Conservation (phyloP, 2,888 invertebrate genomes). For the Xestia xanthographa region DNA sequence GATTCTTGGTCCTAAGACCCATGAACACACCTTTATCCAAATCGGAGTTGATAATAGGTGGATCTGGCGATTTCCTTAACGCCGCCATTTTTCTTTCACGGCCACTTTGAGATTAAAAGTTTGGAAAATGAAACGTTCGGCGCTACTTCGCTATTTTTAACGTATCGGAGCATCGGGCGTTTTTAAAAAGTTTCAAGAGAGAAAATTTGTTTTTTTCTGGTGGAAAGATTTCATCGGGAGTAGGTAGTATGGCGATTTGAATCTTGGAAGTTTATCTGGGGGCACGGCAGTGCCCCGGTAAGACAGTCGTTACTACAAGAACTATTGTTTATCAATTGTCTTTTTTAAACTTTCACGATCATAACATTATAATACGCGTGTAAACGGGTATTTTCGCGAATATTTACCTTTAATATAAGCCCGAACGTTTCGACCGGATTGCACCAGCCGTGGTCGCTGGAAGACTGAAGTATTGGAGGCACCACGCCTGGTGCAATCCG, state of each 20-base stretch:
- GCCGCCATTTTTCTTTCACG: slow-evolving; percentile 89
- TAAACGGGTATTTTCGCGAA: no score
- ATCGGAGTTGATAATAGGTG: slow-evolving; percentile 88
- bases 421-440: no score
- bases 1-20: not conserved
- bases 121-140: slow-evolving; percentile 88
- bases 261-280: no score
- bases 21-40: slow-evolving; percentile 65
- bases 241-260: not conserved
- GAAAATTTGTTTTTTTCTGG: slow-evolving; percentile 27
- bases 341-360: no score
- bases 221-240: not conserved
- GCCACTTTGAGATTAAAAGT: slow-evolving; percentile 91
- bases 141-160: slow-evolving; percentile 69
- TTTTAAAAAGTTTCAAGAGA: slow-evolving; percentile 53
- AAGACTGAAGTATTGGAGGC: no score
- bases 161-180: slow-evolving; percentile 80
- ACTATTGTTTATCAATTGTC: no score
- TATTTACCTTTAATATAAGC: no score
- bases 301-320: no score
- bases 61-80: slow-evolving; percentile 89
- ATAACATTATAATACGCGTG: no score
- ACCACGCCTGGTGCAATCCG: no score
- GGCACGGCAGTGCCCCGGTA: no score
- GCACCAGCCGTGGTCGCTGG: no score